These are phyloP conservation scores for Hyles vespertilio DNA, from an alignment of 1,140 invertebrate genomes.

Conservation along the genomic window DNA sequence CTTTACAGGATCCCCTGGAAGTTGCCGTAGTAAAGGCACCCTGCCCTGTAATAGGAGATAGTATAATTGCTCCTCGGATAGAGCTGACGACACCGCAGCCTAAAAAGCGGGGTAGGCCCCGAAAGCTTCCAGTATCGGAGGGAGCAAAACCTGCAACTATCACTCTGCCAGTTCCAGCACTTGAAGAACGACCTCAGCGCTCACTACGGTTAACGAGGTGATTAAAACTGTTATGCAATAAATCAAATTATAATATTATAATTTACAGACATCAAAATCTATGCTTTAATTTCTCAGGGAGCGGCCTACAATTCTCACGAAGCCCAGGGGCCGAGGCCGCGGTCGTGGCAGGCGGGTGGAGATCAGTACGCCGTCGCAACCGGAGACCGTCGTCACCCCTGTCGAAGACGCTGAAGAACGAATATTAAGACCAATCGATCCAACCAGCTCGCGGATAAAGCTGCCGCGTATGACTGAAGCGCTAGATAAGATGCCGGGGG, in stretches of 20 bases:
- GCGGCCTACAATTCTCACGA: constrained; percentile 57
- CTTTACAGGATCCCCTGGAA: constrained; percentile 69
- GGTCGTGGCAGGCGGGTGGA: constrained; percentile 33
- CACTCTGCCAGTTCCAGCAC: constrained; percentile 49
- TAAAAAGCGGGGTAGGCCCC: constrained; percentile 68
- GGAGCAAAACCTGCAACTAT: constrained; percentile 37
- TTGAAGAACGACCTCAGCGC: constrained; percentile 68
- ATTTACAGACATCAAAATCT: not conserved
- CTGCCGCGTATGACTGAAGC: constrained; percentile 66
- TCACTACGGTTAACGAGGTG: constrained; percentile 67
- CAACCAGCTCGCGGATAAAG: constrained; percentile 61
- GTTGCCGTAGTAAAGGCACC: constrained; percentile 43
- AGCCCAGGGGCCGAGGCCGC: constrained; percentile 62
- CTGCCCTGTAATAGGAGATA: constrained; percentile 23
- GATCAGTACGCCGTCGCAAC: constrained; percentile 14
- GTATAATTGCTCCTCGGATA: constrained; percentile 21
- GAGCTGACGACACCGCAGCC: constrained; percentile 59
- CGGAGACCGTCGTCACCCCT: constrained; percentile 1
- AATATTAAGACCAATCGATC: constrained; percentile 43
- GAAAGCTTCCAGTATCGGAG: constrained; percentile 64
- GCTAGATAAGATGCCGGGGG: constrained; percentile 55
- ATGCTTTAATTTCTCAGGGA: constrained; percentile 45
- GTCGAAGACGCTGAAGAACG: constrained; percentile 38
- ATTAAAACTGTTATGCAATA: constrained; percentile 1
- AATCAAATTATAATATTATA: not conserved